Evolutionary conservation across 2,888 invertebrate species (phyloP).

Genomic region (Phanerotoma sp.): DNA sequence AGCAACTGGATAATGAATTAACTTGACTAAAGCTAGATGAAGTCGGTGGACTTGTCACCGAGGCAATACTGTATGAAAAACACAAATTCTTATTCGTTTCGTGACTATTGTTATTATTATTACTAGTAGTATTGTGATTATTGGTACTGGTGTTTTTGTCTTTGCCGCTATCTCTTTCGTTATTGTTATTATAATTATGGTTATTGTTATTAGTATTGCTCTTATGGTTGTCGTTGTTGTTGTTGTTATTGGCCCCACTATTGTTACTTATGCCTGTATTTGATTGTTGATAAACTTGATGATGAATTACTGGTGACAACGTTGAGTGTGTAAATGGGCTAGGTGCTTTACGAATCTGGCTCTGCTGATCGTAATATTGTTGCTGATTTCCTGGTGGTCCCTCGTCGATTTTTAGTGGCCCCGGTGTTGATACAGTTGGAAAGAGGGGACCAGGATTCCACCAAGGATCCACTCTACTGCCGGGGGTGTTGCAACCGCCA

Average conservation of each 20-base stretch:
- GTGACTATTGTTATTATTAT: slow-evolving; percentile 25
- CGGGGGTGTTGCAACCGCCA: slow-evolving; percentile 57
- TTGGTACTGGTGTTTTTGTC: slow-evolving; percentile 26
- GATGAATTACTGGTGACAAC: slow-evolving; percentile 14
- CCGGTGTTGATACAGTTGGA: slow-evolving; percentile 49
- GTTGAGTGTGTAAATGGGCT: slow-evolving; percentile 7
- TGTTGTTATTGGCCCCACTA: slow-evolving; percentile 27
- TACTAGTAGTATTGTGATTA: slow-evolving; percentile 17
- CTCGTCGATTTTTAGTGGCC: slow-evolving; percentile 53
- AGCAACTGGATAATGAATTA: slow-evolving; percentile 39
- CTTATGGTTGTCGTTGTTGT: slow-evolving; percentile 28
- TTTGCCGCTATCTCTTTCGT: slow-evolving; percentile 23
- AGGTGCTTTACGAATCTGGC: slow-evolving; percentile 19
- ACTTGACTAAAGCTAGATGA: slow-evolving; percentile 43
- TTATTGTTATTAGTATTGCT: slow-evolving; percentile 25
- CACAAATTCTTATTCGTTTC: slow-evolving; percentile 32
- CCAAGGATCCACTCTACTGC: slow-evolving; percentile 57
- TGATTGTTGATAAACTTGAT: slow-evolving; percentile 25
- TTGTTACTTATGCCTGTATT: slow-evolving; percentile 24
- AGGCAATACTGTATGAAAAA: slow-evolving; percentile 31
- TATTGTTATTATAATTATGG: slow-evolving; percentile 29
- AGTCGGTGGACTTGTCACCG: slow-evolving; percentile 32
- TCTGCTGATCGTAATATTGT: slow-evolving; percentile 39
- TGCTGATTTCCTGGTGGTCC: slow-evolving; percentile 47
- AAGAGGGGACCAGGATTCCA: slow-evolving; percentile 53